Conservation (phyloP, 2,888 invertebrate genomes). For the Imbricaverruca yamaguchii region DNA sequence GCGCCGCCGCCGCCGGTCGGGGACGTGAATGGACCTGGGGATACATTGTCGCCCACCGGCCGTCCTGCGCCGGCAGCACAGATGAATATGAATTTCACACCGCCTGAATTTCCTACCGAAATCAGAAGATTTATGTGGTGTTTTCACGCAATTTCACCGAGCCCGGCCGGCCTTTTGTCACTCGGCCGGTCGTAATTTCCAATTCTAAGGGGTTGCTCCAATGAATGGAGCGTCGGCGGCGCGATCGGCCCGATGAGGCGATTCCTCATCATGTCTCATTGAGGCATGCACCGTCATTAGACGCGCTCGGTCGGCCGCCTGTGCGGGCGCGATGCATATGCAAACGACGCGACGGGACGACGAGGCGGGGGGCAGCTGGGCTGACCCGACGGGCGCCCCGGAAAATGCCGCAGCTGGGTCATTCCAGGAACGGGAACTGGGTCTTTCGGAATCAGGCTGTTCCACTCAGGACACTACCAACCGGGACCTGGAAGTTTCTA, state of each 20-base stretch:
- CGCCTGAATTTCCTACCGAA: conserved; percentile 16
- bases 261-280: too few species aligned
- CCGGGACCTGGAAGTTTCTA: too few species aligned
- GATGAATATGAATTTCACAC: conserved; percentile 22
- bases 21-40: not conserved
- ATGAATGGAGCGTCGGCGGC: conserved; percentile 12
- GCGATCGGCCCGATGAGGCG: not conserved
- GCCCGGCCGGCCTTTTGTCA: conserved; percentile 15
- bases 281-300: conserved; percentile 11
- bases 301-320: not conserved
- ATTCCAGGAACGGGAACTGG: too few species aligned
- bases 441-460: too few species aligned
- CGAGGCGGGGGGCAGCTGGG: too few species aligned
- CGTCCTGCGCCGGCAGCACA: not conserved
- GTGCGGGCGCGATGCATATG: not conserved
- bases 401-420: too few species aligned
- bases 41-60: conserved; percentile 1
- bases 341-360: not conserved
- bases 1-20: not conserved
- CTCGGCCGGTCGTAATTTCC: conserved; percentile 14
- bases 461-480: too few species aligned
- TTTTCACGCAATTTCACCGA: conserved; percentile 21
- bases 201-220: conserved; percentile 18
- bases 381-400: too few species aligned
- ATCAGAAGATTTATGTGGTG: conserved; percentile 21